Evolutionary conservation across 1,140 invertebrate genomes (phyloP), one percentile per base, ranked within the genome.

Genomic region (Vollenhovia emeryi): DNA sequence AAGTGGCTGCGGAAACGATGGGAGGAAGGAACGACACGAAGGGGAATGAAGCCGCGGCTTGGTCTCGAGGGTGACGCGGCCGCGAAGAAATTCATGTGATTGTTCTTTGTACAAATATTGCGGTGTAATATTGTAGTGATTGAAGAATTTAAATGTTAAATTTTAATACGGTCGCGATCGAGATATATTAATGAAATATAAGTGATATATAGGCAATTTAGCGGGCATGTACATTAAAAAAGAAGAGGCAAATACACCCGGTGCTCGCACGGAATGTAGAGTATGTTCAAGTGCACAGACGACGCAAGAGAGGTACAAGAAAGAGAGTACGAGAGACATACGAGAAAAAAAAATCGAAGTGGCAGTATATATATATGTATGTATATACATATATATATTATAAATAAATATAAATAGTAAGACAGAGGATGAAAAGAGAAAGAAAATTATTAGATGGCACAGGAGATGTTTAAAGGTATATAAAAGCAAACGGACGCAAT

Each of bases 21-120:
- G 84, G 88, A 86, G 74, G 75, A 87, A 86, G 82, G 40, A 90
- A 89, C 86, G 89, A 86, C 73, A 89, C 30, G 64, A 36, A 69
- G 8, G 24, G 52, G 78, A 18, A 82, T 71, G 36, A 82, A 82
- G 24, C 50, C 36, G 78, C 78, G 66, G 50, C 57, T 43, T 62
- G 71, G 80, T 55, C 69, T 40, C 43, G 40, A 76, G 21, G 60
- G 57, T 75, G 80, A 76, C 57, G 80, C 89, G 90, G 84, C 85
- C 87, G 91, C 87, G 87, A 89, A 84, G 84, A 94, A 94, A 93
- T 95, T 95, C 94, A 93, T 95, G 94, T 95, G 94, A 95, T 95
- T 95, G 94, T 95, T 95, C 94, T 95, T 94, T 95, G 94, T 95
- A 95, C 94, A 95, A 95, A 94, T 95, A 94, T 94, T 92, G 94